Base-by-base conservation (phyloP, 2,797 vertebrate species). In the Gallirallus australis region DNA sequence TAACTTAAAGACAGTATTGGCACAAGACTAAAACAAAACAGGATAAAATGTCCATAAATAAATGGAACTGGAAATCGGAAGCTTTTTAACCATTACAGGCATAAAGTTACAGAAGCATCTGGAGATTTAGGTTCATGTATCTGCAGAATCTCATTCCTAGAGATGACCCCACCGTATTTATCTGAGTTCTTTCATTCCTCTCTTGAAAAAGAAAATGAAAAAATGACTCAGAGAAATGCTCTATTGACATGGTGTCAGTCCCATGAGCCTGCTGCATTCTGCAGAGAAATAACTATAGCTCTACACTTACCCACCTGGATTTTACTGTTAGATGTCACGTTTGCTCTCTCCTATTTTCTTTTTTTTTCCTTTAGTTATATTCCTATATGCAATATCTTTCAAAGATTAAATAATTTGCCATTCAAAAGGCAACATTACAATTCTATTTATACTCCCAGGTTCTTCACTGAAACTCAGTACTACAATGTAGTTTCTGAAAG, bases 371-470 rank as follows among this genome's bases (percentile, higher is more conserved):
- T 82, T 65, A 65, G 63, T 54, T 91, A 33, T 16, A 63, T 71
- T 60, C 42, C 37, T 75, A 27, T 31, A 21, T 31, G 13, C 19
- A 81, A n/a, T 81, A 70, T 53, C 52, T 92, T 79, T 73, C 68
- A 66, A 87, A 86, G 57, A 70, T 87, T 86, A 89, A 79, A 82
- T 84, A 82, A 76, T 89, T 79, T 73, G 59, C 40, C 70, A 28
- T 89, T 94, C 81, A 64, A 87, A 93, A 96, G 42, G 14, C 71
- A 90, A 86, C 18, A 28, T 63, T 90, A 60, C 18, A 40, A 37
- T 83, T 84, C 86, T 93, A 80, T 77, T 93, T 86, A 86, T 82
- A 56, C 20, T 77, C 42, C 8, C 24, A 75, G 16, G 16, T 35
- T 63, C 45, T 75, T 77, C 75, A 75, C 64, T 73, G 75, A 85